Percentiles rank a stretch among this genome's conserved stretches.
phyloP scores from a whole-genome alignment of 2,888 invertebrate genomes.

The Endomychus coccineus region DNA sequence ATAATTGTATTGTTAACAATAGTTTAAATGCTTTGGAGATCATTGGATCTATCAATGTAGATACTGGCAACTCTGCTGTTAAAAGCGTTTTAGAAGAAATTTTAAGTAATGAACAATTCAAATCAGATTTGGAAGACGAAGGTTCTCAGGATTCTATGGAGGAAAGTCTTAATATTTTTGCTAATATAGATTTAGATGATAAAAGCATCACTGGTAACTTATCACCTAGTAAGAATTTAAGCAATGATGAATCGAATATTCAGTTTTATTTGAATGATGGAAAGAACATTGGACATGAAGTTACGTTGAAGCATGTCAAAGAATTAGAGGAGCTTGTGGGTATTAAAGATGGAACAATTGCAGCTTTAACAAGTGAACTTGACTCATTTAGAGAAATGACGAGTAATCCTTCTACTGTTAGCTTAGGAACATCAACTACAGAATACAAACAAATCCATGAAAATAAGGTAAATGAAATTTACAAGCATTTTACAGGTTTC shows the following conservation, averaged over 20 bases:
- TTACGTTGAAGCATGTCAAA: conserved; percentile 32
- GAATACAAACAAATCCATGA: conserved; percentile 68
- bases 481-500: not conserved
- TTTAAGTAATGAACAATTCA: conserved; percentile 33
- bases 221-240: conserved; percentile 12
- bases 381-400: conserved; percentile 45
- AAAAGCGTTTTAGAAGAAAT: conserved; percentile 39
- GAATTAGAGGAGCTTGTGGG: conserved; percentile 44
- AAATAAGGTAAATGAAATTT: conserved; percentile 46
- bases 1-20: conserved; percentile 26
- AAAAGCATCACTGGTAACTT: conserved; percentile 31
- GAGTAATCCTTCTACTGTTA: conserved; percentile 46
- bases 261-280: not conserved
- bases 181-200: conserved; percentile 39
- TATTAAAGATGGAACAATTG: conserved; percentile 45
- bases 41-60: conserved; percentile 21
- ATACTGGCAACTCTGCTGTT: conserved; percentile 19
- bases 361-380: conserved; percentile 45
- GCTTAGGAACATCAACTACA: conserved; percentile 55
- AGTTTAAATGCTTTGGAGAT: conserved; percentile 27
- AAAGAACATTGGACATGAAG: conserved; percentile 12
- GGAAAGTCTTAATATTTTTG: conserved; percentile 40
- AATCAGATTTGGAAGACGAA: conserved; percentile 24
- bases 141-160: conserved; percentile 30
- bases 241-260: conserved; percentile 1